Percentiles rank a stretch among this genome's conserved stretches.
phyloP scores from a whole-genome alignment of 2,797 vertebrate genomes.

The Rhinophrynus dorsalis region DNA sequence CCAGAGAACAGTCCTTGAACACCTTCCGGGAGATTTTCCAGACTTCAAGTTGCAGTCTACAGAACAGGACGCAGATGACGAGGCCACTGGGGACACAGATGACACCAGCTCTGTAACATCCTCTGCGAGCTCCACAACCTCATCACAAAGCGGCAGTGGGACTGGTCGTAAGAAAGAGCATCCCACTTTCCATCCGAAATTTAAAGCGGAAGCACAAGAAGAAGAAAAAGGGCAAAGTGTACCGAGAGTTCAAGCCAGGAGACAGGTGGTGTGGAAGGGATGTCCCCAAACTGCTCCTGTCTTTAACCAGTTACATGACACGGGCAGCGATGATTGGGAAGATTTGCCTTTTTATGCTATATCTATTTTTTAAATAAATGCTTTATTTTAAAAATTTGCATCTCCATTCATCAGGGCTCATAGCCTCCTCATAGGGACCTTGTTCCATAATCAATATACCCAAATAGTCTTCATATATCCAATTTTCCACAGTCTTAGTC shows the following conservation, averaged over 20 bases:
- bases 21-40: conserved; percentile 56
- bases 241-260: conserved; percentile 90
- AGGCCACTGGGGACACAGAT: conserved; percentile 90
- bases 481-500: too few species aligned
- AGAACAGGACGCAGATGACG: conserved; percentile 91
- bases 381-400: too few species aligned
- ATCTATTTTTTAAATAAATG: too few species aligned
- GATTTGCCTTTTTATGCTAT: too few species aligned
- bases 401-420: too few species aligned
- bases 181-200: conserved; percentile 93
- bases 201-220: conserved; percentile 97
- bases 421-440: too few species aligned
- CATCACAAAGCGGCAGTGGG: conserved; percentile 88
- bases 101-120: conserved; percentile 95
- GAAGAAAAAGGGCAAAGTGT: conserved; percentile 90
- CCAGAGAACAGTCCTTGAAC: conserved; percentile 53
- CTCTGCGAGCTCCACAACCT: conserved; percentile 93
- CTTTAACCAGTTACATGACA: too few species aligned
- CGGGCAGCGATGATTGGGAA: too few species aligned
- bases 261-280: conserved; percentile 75
- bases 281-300: neutral
- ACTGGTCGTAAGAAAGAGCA: conserved; percentile 88
- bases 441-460: too few species aligned
- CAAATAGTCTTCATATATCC: too few species aligned
- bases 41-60: conserved; percentile 70